phyloP scores from a whole-genome alignment of 2,888 invertebrate species.

The Meta bourneti region DNA sequence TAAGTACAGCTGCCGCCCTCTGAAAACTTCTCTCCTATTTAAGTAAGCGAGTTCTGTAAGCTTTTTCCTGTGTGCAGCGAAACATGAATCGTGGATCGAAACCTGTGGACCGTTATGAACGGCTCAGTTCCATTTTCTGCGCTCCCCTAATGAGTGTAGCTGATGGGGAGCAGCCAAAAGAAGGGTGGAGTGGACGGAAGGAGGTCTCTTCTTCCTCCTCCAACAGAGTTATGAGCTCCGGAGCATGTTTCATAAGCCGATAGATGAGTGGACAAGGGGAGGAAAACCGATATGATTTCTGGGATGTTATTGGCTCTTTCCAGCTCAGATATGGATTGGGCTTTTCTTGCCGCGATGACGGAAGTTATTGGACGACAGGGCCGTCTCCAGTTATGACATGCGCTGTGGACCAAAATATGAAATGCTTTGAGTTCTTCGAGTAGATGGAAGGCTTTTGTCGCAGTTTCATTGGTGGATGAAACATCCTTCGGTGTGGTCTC shows the following conservation, averaged over 20 bases:
- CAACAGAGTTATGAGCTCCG: constrained; percentile 70
- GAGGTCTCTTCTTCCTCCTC: constrained; percentile 65
- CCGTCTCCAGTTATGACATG: not conserved
- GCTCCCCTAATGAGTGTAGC: not conserved
- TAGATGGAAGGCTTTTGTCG: no score
- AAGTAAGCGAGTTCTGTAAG: no score
- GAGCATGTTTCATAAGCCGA: constrained; percentile 75
- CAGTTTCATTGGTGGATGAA: no score
- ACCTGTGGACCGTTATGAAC: not conserved
- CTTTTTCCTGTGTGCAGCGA: no score
- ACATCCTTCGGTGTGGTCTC: no score
- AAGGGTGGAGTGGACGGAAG: constrained; percentile 56
- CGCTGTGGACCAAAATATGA: not conserved
- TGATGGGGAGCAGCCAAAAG: not conserved
- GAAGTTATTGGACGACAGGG: not conserved
- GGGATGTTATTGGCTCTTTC: constrained; percentile 44
- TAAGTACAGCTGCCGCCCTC: no score
- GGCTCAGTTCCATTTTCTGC: not conserved
- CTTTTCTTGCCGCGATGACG: not conserved
- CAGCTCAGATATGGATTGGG: constrained; percentile 40
- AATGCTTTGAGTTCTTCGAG: no score
- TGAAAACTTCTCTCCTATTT: no score
- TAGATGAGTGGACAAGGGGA: constrained; percentile 71
- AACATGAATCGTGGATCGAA: no score
- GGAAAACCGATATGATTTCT: constrained; percentile 66